Evolutionary conservation across 2,888 invertebrate species (phyloP).

Genomic region (Epistrophe grossulariae): DNA sequence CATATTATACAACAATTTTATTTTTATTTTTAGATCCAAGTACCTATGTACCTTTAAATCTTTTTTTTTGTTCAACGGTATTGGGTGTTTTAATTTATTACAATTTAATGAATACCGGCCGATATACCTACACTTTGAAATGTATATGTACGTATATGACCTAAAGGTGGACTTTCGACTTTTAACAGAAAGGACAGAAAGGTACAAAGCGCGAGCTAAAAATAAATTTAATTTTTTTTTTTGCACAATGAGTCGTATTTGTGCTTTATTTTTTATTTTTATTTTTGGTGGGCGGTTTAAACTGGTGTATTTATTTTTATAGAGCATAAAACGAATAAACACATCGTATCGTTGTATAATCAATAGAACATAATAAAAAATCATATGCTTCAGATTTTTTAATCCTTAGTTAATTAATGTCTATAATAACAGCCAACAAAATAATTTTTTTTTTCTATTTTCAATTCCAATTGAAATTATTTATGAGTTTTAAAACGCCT

Average conservation of each 20-base stretch:
- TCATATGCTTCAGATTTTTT: background rate
- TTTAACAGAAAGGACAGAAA: slow-evolving; percentile 1
- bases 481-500: slow-evolving; percentile 1
- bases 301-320: slow-evolving; percentile 6
- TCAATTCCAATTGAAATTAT: background rate
- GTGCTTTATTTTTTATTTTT: background rate
- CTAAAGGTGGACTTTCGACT: slow-evolving; percentile 15
- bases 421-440: background rate
- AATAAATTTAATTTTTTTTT: background rate
- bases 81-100: slow-evolving; percentile 11
- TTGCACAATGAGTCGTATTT: background rate
- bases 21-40: slow-evolving; percentile 68
- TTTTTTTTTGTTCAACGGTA: slow-evolving; percentile 6
- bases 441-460: background rate
- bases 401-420: background rate
- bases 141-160: background rate
- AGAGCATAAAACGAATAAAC: slow-evolving; percentile 7
- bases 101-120: slow-evolving; percentile 28
- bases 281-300: slow-evolving; percentile 1
- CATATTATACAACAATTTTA: slow-evolving; percentile 67
- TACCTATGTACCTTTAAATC: background rate
- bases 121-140: background rate
- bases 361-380: background rate
- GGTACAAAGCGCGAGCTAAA: background rate
- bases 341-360: background rate